A percentile compares a stretch with the other conserved stretches of the same genome.
phyloP scores from a whole-genome alignment of 2,113 vertebrate species.

The Perca flavescens region DNA sequence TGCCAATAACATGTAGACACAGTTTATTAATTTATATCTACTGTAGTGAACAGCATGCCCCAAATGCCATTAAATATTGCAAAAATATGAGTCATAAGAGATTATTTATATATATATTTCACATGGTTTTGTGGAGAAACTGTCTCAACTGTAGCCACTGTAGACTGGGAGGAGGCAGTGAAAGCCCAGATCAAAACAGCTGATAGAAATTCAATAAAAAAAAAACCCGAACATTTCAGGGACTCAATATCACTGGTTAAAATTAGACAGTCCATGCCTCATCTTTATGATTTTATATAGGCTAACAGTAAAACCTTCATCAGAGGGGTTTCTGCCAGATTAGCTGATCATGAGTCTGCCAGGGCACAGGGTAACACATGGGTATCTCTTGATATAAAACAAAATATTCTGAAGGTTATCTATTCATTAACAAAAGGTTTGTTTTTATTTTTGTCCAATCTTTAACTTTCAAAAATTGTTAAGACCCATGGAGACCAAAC shows the following conservation, averaged over 20 bases:
- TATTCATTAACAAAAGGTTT: background rate
- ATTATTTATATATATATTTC: background rate
- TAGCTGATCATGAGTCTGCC: background rate
- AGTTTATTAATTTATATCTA: background rate
- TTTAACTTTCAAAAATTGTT: background rate
- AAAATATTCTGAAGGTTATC: background rate
- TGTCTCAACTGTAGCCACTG: background rate
- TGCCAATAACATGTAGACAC: slow-evolving; percentile 4
- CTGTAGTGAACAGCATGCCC: background rate
- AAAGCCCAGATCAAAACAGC: background rate
- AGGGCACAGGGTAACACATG: background rate
- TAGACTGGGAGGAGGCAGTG: background rate
- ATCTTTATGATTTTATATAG: background rate
- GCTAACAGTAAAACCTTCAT: background rate
- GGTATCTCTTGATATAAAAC: background rate
- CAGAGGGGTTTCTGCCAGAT: background rate
- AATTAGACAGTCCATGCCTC: background rate
- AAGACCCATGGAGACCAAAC: too few species aligned
- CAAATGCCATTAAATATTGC: background rate
- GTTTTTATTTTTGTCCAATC: background rate
- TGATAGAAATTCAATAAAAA: background rate
- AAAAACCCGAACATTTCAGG: too few species aligned
- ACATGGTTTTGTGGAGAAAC: background rate
- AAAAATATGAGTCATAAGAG: background rate
- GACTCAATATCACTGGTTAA: background rate